Base-by-base conservation (phyloP, 2,113 vertebrate species). In the Rhinichthys klamathensis region DNA sequence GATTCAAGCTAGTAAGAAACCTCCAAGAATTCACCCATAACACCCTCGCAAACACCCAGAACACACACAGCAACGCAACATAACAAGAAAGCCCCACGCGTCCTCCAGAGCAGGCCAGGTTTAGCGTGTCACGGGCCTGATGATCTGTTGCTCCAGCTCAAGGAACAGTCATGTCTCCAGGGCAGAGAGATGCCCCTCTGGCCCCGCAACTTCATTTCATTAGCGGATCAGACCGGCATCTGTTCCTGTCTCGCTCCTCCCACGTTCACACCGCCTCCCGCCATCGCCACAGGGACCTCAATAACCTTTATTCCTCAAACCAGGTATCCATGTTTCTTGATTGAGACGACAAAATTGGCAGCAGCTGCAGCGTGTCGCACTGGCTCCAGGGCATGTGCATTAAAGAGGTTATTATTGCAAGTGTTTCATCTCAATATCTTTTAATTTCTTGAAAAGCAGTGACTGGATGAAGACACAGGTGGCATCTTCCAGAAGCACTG, bases 241-340 rank as follows among this genome's bases (percentile, higher is more conserved):
- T 88, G 86, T 86, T 61, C 80, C 38, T 75, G 51, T 75, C 70
- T 49, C 75, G 80, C 78, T 77, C 74, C 73, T 23, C 15, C 46
- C 25, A 18, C 46, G 32, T 61, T 51, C 58, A 54, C 69, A 15
- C 72, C 69, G 25, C 49, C 58, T 58, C 72, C 56, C 73, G 32
- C 46, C 49, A 10, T 79, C 81, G 74, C 88, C 84, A 84, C 56
- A 21, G 58, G 88, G 86, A 85, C 84, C 85, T 44, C 15, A 67
- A 86, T 93, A 92, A 93, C 92, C 92, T 93, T 93, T 67, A 86
- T 83, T 77, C 75, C 81, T 78, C 65, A 79, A 85, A 82, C 70
- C 84, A 80, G 77, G 77, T 85, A 80, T 90, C 89, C 58, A 54
- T 90, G 86, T 77, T 76, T 92, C 90, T 89, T 90, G 80, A 84